A percentile compares a stretch with the other conserved stretches of the same genome.
Evolutionary conservation across 2,113 vertebrate species (phyloP).

Genomic region (Dissostichus mawsoni): DNA sequence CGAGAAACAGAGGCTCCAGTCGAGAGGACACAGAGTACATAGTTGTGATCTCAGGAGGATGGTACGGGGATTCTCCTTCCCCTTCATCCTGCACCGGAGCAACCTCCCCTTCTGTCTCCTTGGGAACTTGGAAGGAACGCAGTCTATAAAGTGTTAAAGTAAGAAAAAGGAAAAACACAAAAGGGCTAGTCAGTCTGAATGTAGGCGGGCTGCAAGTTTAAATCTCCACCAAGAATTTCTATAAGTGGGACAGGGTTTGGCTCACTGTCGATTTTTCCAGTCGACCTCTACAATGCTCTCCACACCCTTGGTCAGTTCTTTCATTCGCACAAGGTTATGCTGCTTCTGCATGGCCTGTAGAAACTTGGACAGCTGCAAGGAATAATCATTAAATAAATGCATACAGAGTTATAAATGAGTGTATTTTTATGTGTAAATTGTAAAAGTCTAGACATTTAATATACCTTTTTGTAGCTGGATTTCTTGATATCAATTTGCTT

Average conservation of each 20-base stretch:
- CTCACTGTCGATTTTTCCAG: conserved; percentile 94
- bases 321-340: conserved; percentile 89
- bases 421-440: background rate
- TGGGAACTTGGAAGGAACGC: conserved; percentile 86
- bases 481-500: conserved; percentile 95
- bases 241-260: conserved; percentile 6
- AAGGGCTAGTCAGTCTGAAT: background rate
- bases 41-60: conserved; percentile 90
- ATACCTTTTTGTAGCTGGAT: conserved; percentile 98
- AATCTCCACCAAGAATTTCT: conserved; percentile 2
- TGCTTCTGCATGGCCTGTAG: conserved; percentile 92
- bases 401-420: background rate
- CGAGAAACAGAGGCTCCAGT: conserved; percentile 91
- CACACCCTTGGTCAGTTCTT: conserved; percentile 95
- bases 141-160: conserved; percentile 81
- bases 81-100: conserved; percentile 69
- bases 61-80: conserved; percentile 85
- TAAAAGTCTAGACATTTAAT: background rate
- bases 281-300: conserved; percentile 96
- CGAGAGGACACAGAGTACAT: conserved; percentile 90
- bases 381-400: background rate
- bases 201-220: background rate
- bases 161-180: conserved; percentile 6
- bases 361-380: conserved; percentile 93
- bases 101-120: conserved; percentile 75